Base-by-base conservation (phyloP, 2,888 invertebrate species). In the Theretra japonica region DNA sequence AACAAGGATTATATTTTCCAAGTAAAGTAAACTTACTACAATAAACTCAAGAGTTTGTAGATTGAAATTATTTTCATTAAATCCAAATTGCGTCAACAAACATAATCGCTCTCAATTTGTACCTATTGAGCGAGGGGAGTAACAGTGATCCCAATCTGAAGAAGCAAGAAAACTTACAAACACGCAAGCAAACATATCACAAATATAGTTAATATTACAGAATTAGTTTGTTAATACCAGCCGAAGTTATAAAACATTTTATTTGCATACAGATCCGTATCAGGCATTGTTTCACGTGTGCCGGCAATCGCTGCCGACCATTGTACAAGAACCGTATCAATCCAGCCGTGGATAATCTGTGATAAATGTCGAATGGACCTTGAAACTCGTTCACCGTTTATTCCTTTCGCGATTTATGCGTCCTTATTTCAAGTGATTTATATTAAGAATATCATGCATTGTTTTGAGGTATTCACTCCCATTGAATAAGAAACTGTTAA, bases 311-410 rank as follows among this genome's bases (percentile, higher is more conserved):
- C 70, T 76, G 73, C 74, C 73, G 71, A 70, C 74, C 77, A 83
- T 85, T 86, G 84, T 83, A 77, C n/a, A n/a, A 76, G 75, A 79
- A 75, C 78, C 82, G 82, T 85, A 84, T 83, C 86, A 83, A 85
- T 73, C 79, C 77, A 79, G 76, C 83, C 88, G 83, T 88, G 79
- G 80, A 88, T 89, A 91, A 92, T 91, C 86, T 78, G 82, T 80
- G 83, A 88, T 91, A 88, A 88, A 88, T 88, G 86, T 86, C 85
- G 77, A 74, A 73, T 74, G 76, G 76, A 78, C 86, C 88, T 88
- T 88, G 85, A 83, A 82, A 82, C 76, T 74, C 11, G 53, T 70
- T 62, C 59, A 79, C 80, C 82, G 82, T 76, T 79, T 80, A 80
- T 78, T 79, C 75, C 79, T 75, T 78, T 76, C 74, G 76, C 48